Evolutionary conservation across 2,888 invertebrate genomes (phyloP), one percentile per base, ranked within the genome.

Genomic region (Pristionchus fissidentatus): DNA sequence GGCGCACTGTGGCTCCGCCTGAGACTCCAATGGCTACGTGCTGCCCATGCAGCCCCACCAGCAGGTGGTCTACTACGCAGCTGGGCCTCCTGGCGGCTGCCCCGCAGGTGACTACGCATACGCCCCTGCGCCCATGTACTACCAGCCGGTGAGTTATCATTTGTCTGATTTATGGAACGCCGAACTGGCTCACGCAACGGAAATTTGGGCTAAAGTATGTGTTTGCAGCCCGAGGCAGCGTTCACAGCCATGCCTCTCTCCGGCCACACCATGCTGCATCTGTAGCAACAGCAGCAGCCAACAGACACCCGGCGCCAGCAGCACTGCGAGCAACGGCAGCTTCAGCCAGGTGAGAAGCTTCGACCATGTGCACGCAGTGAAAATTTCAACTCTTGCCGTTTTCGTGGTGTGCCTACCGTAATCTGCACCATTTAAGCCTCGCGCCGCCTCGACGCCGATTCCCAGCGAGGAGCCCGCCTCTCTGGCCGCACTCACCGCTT

Each of bases 271-370:
- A 4, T 77, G 75, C 75, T 77, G 29, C 75, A 46, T 5, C 38
- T 49, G 75, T 49, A 46, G 43, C 73, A 46, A 19, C n/a, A n/a
- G n/a, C n/a, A n/a, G n/a, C 43, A 49, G 19, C 49, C 41, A 38
- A 29, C 79, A 79, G 79, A 79, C 79, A 38, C 79, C 79, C 79
- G 79, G 79, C n/a, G 79, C 79, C 79, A n/a, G 38, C 38, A 57
- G 55, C 79, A 79, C 79, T 7, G 38, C 79, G 22, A 41, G 41
- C 57, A 79, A 52, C 79, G 79, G 79, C 52, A 79, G 79, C 75
- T n/a, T n/a, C 46, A 49, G 46, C 49, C 41, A 29, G 75, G 43
- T n/a, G 15, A 29, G 29, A 75, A 79, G 26, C n/a, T 22, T 52
- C 38, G 57, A n/a, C 35, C 43, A 22, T 3, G 38, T 32, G 1